Conservation (phyloP, 1,140 invertebrate species). For the Mercenaria mercenaria region DNA sequence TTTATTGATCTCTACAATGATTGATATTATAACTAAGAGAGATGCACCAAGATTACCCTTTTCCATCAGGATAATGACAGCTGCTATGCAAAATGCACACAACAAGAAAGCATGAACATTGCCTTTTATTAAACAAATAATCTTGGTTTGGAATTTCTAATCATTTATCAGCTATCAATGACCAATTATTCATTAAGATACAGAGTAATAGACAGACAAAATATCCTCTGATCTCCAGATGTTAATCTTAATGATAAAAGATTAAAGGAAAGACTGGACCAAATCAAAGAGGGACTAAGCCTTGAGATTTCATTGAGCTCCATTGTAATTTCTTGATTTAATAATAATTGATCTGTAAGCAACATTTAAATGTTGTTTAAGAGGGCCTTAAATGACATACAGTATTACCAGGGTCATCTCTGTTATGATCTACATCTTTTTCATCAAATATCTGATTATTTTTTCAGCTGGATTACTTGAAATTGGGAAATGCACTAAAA, state of each 20-base stretch:
- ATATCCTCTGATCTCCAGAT: conserved; percentile 18
- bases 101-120: background rate
- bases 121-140: background rate
- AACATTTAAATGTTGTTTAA: too few species aligned
- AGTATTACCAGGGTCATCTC: too few species aligned
- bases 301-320: background rate
- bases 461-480: too few species aligned
- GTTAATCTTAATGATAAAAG: conserved; percentile 5
- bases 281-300: background rate
- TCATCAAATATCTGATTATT: too few species aligned
- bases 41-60: background rate
- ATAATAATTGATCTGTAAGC: too few species aligned
- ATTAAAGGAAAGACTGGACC: conserved; percentile 6
- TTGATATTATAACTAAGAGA: background rate
- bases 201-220: background rate
- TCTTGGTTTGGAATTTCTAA: background rate
- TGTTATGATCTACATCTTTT: too few species aligned
- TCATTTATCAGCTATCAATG: conserved; percentile 7
- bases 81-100: background rate
- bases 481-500: too few species aligned
- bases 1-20: background rate
- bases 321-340: too few species aligned
- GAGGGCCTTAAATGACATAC: too few species aligned
- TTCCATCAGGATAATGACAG: background rate
- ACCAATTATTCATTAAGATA: conserved; percentile 21